A percentile compares a stretch with the other conserved stretches of the same genome.
Conservation (phyloP, 2,888 invertebrate species). For the Napeogenes inachia region DNA sequence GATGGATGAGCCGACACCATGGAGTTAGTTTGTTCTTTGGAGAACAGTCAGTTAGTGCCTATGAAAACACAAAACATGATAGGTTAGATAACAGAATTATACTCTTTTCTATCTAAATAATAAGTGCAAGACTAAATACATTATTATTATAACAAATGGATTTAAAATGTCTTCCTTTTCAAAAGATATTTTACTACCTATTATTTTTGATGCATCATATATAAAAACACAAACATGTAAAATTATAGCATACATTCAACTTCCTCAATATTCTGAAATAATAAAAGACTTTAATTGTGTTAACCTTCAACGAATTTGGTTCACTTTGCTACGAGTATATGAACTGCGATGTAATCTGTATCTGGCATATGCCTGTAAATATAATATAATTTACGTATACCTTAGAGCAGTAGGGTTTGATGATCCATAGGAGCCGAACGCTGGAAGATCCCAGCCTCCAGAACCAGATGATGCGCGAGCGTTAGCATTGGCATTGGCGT, state of each 20-base stretch:
- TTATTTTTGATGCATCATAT: too few relatives aligned
- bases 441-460: slow-evolving; percentile 42
- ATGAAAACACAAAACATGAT: slow-evolving; percentile 30
- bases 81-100: slow-evolving; percentile 23
- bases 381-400: slow-evolving; percentile 27
- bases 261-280: too few relatives aligned
- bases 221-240: too few relatives aligned
- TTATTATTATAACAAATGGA: too few relatives aligned
- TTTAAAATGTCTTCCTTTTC: too few relatives aligned
- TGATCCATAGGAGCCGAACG: slow-evolving; percentile 42
- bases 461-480: slow-evolving; percentile 30
- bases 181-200: too few relatives aligned
- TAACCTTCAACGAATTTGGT: too few relatives aligned
- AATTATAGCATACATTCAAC: too few relatives aligned
- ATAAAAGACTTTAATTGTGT: too few relatives aligned
- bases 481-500: slow-evolving; percentile 33
- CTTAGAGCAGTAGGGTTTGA: slow-evolving; percentile 39
- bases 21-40: slow-evolving; percentile 48
- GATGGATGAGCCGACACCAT: slow-evolving; percentile 66
- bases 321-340: too few relatives aligned
- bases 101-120: background rate
- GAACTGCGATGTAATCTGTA: too few relatives aligned
- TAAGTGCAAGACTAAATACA: background rate
- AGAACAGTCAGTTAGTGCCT: slow-evolving; percentile 51
- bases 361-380: too few relatives aligned